Conservation (phyloP, 2,113 vertebrate species). For the Platichthys flesus region DNA sequence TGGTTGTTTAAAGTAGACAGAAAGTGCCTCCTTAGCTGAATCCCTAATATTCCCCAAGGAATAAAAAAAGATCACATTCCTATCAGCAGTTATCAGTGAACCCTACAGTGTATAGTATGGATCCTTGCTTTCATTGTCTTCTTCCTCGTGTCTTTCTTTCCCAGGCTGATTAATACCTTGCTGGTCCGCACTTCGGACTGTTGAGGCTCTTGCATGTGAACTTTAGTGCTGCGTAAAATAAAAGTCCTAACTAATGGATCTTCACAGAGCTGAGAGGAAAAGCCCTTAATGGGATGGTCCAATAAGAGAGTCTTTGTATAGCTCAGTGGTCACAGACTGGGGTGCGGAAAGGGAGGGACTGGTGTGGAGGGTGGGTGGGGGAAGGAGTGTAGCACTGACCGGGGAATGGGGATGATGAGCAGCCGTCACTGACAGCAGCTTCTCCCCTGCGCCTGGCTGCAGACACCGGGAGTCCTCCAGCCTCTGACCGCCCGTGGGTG, state of each 20-base stretch:
- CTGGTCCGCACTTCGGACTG: too few species aligned
- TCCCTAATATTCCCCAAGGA: too few species aligned
- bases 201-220: too few species aligned
- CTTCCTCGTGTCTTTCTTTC: too few species aligned
- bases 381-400: not conserved
- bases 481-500: not conserved
- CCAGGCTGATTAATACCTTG: too few species aligned
- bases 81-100: too few species aligned
- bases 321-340: slow-evolving; percentile 33
- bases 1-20: too few species aligned
- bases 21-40: too few species aligned
- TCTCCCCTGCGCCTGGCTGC: slow-evolving; percentile 55
- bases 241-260: not conserved
- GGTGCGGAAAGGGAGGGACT: slow-evolving; percentile 6
- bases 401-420: slow-evolving; percentile 29
- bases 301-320: slow-evolving; percentile 24
- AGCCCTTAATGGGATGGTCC: slow-evolving; percentile 65
- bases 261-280: slow-evolving; percentile 4
- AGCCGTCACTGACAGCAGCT: slow-evolving; percentile 49
- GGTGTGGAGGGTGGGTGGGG: not conserved
- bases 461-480: slow-evolving; percentile 26
- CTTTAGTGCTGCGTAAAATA: too few species aligned
- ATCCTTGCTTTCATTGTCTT: not conserved
- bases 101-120: not conserved
- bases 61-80: too few species aligned